Base-by-base conservation (phyloP, 2,888 invertebrate genomes). In the Hirudinaria manillensis region DNA sequence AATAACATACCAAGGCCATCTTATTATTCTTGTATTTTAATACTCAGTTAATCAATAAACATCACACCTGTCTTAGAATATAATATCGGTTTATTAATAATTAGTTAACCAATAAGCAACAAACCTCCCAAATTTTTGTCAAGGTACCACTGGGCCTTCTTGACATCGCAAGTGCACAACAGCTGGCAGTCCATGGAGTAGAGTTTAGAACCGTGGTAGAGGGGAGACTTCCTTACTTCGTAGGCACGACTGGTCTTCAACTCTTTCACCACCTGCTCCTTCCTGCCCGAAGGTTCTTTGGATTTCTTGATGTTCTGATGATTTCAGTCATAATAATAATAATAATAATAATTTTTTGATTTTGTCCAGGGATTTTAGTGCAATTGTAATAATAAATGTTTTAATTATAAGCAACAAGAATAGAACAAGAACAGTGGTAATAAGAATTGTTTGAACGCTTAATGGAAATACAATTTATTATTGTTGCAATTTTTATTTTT, bases 171-270 rank as follows among this genome's bases (percentile, higher is more conserved):
- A 0, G 91, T 91, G 81, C 92, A 91, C 16, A 93, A 86, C 3
- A 89, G 83, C 77, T 91, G 90, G 2, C 91, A 91, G 82, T 92
- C 92, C 0, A 92, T 92, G 0, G 92, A 92, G 83, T 90, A 87
- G 77, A 93, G 84, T 78, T 89, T 88, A 80, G 92, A 92, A 85
- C 93, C 93, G 83, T 92, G 89, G 84, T 93, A 93, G 70, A 92
- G 86, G 0, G 90, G 90, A 79, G 88, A 90, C 27, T 88, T 86
- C n/a, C 90, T 86, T 7, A 87, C 87, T 4, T 85, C 80, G 78
- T 86, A 82, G 1, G 80, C 72, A 10, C 76, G 74, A 56, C 21
- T 38, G 10, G 24, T 29, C n/a, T 34, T 70, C 34, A 38, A 27
- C 10, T 29, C 51, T 24, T 74, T 74, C 55, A 27, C 36, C 24